Evolutionary conservation across 2,113 vertebrate genomes (phyloP), one percentile per base, ranked within the genome.

Genomic region (Turnix velox): DNA sequence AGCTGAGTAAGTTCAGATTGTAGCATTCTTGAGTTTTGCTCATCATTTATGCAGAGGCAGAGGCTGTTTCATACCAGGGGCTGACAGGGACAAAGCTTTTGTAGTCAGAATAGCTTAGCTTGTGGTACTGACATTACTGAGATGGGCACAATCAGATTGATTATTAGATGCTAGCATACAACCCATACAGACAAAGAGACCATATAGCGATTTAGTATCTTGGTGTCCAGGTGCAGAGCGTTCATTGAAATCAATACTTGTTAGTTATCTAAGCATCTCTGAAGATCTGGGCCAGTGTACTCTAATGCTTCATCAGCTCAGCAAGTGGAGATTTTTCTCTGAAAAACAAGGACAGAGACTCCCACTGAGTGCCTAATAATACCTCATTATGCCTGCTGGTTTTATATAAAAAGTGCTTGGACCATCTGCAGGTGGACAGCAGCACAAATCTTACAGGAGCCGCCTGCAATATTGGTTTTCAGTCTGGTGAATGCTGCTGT

Each of bases 401-500:
- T 87, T 93, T 93, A 92, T 89, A 87, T 89, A 73, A 90, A 88
- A 95, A 67, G 71, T 93, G 63, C 25, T 85, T 67, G 83, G 81
- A 85, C 67, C 81, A 87, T 83, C 84, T 87, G 83, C 63, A 92
- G 63, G 46, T 6, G 28, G 63, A 69, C 51, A 73, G 66, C 42
- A 84, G 49, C 24, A 68, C 49, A 84, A 74, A 71, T 65, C 66
- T 76, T 83, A 43, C 46, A 25, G 25, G 35, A 88, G 14, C 42
- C 78, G 81, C 61, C 39, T 75, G 2, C 30, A 15, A 30, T 14
- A 13, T 7, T 35, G 15, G 23, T 65, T 91, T 89, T 84, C 61
- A 58, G 42, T 31, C 45, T 16, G 1, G 46, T 18, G 83, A 27
- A 33, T 19, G 40, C 37, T 94, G 48, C 59, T 67, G 62, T 42